phyloP scores from a whole-genome alignment of 2,113 vertebrate species.

The Microcebus tavaratra region DNA sequence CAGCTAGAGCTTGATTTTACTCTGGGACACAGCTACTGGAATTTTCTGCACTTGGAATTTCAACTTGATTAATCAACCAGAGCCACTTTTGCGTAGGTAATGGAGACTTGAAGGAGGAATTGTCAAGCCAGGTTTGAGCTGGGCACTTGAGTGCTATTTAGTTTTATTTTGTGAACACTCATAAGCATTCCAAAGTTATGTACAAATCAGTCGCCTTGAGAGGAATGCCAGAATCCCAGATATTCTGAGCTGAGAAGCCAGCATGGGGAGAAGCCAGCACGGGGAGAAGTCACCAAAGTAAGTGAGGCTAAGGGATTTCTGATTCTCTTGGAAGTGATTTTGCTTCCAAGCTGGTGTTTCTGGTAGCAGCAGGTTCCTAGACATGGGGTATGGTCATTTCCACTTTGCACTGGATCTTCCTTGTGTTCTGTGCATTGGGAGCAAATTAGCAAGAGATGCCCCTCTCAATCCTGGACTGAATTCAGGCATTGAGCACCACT shows the following conservation, averaged over 20 bases:
- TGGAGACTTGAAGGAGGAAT: not conserved
- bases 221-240: not conserved
- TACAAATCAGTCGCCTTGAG: not conserved
- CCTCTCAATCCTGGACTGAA: not conserved
- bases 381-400: not conserved
- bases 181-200: not conserved
- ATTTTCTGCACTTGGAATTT: conserved; percentile 53
- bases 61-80: conserved; percentile 69
- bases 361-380: not conserved
- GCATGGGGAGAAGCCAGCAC: not conserved
- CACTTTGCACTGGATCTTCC: not conserved
- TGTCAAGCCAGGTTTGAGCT: not conserved
- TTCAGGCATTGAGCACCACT: not conserved
- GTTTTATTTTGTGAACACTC: conserved; percentile 44
- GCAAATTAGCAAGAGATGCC: not conserved
- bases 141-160: not conserved
- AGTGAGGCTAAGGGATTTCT: not conserved
- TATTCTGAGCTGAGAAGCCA: not conserved
- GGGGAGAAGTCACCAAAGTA: not conserved
- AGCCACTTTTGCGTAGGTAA: not conserved
- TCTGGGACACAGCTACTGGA: not conserved
- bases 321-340: not conserved
- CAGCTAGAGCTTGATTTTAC: conserved; percentile 48
- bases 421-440: not conserved
- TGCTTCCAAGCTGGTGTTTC: not conserved